These are phyloP conservation scores for Saccostrea cuccullata DNA, from an alignment of 1,140 invertebrate species.

Conservation along the genomic window DNA sequence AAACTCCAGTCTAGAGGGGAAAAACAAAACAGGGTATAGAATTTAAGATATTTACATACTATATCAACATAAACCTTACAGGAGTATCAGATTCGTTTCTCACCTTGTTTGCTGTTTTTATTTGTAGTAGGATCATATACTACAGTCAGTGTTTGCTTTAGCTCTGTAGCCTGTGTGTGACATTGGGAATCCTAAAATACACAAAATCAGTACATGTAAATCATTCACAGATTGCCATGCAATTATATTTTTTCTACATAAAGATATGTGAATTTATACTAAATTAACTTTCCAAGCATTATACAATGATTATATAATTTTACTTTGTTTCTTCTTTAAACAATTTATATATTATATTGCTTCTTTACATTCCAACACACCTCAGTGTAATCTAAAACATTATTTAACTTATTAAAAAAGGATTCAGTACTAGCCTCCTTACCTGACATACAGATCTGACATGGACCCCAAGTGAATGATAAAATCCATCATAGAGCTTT, in stretches of 20 bases:
- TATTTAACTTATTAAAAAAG: too few species aligned
- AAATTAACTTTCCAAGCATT: background rate
- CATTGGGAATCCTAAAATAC: constrained; percentile 81
- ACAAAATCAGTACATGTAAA: background rate
- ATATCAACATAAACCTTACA: too few species aligned
- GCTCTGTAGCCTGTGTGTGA: constrained; percentile 84
- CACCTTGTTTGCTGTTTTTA: constrained; percentile 68
- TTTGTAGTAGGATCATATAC: constrained; percentile 86
- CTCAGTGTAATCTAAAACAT: too few species aligned
- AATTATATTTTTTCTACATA: background rate
- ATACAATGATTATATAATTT: too few species aligned
- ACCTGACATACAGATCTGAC: constrained; percentile 88
- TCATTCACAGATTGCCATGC: background rate
- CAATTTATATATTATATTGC: too few species aligned
- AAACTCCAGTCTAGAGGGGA: constrained; percentile 88
- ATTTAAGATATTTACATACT: background rate
- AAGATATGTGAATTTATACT: background rate
- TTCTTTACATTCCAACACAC: too few species aligned
- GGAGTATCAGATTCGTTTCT: constrained; percentile 16
- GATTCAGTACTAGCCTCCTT: constrained; percentile 46
- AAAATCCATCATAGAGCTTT: constrained; percentile 94
- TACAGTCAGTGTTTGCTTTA: constrained; percentile 90
- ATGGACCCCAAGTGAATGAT: constrained; percentile 93
- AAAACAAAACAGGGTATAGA: background rate
- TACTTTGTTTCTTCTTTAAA: too few species aligned